A percentile compares a stretch with the other conserved stretches of the same genome.
phyloP scores from a whole-genome alignment of 2,888 invertebrate genomes.

The Ennomos quercinarius region DNA sequence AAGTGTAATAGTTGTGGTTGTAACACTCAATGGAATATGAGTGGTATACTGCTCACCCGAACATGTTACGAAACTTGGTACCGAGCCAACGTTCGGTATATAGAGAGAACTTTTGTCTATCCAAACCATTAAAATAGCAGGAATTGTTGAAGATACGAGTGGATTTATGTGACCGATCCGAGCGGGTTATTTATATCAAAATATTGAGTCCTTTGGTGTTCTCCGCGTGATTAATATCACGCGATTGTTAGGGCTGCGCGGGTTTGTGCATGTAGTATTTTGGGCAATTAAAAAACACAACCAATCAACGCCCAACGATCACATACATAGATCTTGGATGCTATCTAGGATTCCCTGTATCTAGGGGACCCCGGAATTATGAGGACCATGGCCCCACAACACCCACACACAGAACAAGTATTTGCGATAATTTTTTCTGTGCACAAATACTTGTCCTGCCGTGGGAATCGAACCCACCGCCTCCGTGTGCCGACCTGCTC shows the following conservation, averaged over 20 bases:
- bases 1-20: constrained; percentile 28
- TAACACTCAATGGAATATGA: constrained; percentile 36
- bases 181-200: constrained; percentile 29
- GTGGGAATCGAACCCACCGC: no score
- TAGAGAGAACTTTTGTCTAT: constrained; percentile 32
- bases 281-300: no score
- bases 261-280: neutral
- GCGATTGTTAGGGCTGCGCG: neutral
- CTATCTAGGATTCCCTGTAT: no score
- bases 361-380: no score
- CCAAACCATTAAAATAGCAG: constrained; percentile 30
- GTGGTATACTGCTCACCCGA: constrained; percentile 32
- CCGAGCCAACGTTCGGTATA: constrained; percentile 27
- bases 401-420: no score
- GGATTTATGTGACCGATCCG: constrained; percentile 34
- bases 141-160: constrained; percentile 30
- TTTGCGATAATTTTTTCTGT: no score
- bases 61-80: constrained; percentile 38
- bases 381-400: no score
- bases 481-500: no score
- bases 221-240: constrained; percentile 13
- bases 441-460: no score
- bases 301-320: no score
- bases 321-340: no score
- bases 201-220: constrained; percentile 30